phyloP scores from a whole-genome alignment of 2,888 invertebrate species.

The Brachyopa scutellaris region DNA sequence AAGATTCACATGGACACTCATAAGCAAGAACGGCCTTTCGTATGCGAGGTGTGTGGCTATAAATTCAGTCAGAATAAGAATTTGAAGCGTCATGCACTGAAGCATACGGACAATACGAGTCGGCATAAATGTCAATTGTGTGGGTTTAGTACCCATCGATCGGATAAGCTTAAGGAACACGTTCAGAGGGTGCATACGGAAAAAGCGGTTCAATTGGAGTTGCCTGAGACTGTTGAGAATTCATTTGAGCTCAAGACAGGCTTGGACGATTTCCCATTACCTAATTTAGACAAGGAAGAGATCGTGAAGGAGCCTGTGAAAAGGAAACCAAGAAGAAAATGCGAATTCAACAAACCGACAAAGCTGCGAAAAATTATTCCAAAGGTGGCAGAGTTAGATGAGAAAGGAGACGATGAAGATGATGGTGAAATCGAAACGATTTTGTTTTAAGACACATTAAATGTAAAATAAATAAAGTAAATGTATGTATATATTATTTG shows the following conservation, averaged over 20 bases:
- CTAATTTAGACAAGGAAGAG: constrained; percentile 65
- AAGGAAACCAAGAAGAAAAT: constrained; percentile 31
- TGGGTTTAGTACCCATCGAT: constrained; percentile 82
- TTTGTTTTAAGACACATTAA: not conserved
- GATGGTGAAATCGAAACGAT: too few relatives aligned
- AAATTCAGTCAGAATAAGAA: constrained; percentile 84
- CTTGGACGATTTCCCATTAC: constrained; percentile 77
- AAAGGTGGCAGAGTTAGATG: not conserved
- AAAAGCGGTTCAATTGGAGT: constrained; percentile 78
- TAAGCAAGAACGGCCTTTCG: constrained; percentile 83
- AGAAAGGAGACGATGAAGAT: not conserved
- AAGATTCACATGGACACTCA: constrained; percentile 84
- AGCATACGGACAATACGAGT: constrained; percentile 76
- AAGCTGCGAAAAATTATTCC: constrained; percentile 48
- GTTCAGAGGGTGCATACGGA: constrained; percentile 80
- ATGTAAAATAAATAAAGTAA: not conserved
- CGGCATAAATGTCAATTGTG: constrained; percentile 82
- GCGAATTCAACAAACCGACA: not conserved
- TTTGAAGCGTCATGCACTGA: constrained; percentile 80
- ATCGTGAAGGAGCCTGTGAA: not conserved
- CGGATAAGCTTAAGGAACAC: constrained; percentile 84
- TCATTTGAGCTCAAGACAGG: constrained; percentile 77
- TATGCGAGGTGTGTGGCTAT: constrained; percentile 84
- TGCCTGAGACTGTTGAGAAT: constrained; percentile 79
- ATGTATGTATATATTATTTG: not conserved